These are phyloP conservation scores for Drosophila lini DNA, from an alignment of 1,140 invertebrate genomes.

Conservation along the genomic window DNA sequence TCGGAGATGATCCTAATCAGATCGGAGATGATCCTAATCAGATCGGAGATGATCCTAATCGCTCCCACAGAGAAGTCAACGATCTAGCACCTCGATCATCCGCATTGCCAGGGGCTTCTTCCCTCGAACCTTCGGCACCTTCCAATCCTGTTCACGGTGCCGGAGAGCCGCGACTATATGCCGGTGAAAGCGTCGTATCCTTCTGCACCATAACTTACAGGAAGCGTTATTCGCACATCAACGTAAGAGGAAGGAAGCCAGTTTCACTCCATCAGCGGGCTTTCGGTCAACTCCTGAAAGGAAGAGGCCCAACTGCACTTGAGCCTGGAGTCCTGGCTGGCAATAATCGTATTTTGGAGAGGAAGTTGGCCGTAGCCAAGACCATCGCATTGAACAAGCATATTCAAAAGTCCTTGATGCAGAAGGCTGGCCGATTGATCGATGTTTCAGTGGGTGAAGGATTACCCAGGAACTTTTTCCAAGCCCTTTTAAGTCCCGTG, in stretches of 20 bases:
- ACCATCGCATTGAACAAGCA: background rate
- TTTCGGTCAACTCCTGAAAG: background rate
- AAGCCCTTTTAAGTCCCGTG: background rate
- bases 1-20: too few relatives aligned
- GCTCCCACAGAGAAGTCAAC: too few relatives aligned
- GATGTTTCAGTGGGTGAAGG: background rate
- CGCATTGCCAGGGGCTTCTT: background rate
- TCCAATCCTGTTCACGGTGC: background rate
- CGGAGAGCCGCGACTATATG: background rate
- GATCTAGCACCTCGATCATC: too few relatives aligned
- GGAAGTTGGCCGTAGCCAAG: background rate
- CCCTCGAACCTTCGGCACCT: background rate
- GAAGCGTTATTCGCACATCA: background rate
- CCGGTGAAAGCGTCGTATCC: too few relatives aligned
- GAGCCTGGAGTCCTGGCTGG: background rate
- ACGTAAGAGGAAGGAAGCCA: background rate
- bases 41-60: too few relatives aligned
- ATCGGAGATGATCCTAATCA: too few relatives aligned
- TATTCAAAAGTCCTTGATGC: background rate
- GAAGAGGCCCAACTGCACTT: background rate
- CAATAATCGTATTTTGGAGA: slow-evolving; percentile 1
- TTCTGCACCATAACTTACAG: background rate
- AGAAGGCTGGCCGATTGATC: background rate
- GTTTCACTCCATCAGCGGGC: background rate
- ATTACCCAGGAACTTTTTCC: background rate